Conservation (phyloP, 2,113 vertebrate genomes). For the Cettia cetti region DNA sequence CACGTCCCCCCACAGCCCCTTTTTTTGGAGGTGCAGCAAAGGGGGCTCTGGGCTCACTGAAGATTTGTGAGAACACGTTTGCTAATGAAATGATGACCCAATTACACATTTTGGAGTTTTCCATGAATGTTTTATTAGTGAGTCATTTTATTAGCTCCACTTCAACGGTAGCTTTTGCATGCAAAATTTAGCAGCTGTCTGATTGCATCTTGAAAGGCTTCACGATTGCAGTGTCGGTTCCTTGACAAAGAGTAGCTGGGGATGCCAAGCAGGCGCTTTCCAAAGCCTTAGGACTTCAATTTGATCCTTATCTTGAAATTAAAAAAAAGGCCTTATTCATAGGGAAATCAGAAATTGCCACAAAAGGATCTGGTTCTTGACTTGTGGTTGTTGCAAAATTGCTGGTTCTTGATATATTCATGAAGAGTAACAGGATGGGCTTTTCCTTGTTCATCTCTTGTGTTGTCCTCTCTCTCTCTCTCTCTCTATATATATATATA, state of each 20-base stretch:
- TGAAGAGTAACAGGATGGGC: background rate
- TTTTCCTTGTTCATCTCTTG: background rate
- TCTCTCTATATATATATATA: too few relatives aligned
- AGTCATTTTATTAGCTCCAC: slow-evolving; percentile 49
- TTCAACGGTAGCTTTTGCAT: slow-evolving; percentile 41
- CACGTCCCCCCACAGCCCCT: background rate
- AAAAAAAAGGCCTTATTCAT: background rate
- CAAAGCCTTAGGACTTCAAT: background rate
- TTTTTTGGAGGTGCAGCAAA: fast-evolving
- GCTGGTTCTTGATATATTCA: background rate
- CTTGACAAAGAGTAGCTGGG: background rate
- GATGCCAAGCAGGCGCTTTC: background rate
- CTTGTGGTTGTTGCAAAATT: background rate
- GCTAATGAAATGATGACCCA: slow-evolving; percentile 50
- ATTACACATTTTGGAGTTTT: slow-evolving; percentile 43
- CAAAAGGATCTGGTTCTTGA: background rate
- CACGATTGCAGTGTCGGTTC: background rate
- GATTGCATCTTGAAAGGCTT: slow-evolving; percentile 43
- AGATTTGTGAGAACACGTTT: background rate
- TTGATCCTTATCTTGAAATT: background rate
- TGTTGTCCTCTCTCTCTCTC: too few relatives aligned
- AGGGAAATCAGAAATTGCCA: background rate
- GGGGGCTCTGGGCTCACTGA: fast-evolving
- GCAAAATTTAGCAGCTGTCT: slow-evolving; percentile 61
- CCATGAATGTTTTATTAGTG: slow-evolving; percentile 64